Percentiles rank a stretch among this genome's conserved stretches.
Evolutionary conservation across 2,888 invertebrate species (phyloP).

Genomic region (Campoletis raptor): DNA sequence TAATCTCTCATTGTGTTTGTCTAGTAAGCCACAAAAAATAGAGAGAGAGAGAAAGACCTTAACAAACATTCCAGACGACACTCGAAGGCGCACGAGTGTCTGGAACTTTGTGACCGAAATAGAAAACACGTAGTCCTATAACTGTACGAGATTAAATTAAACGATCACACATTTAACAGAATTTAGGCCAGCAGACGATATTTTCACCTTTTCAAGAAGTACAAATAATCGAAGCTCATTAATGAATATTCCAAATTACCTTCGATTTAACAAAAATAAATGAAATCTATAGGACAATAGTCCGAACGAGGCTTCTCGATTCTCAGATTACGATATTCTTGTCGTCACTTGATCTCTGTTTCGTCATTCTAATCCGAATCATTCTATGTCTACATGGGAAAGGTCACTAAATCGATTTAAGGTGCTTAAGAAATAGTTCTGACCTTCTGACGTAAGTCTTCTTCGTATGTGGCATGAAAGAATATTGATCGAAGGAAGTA

Average conservation of each 20-base stretch:
- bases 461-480: background rate
- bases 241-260: background rate
- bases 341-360: constrained; percentile 1
- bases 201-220: background rate
- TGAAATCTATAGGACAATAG: background rate
- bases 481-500: constrained; percentile 11
- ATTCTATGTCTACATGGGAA: background rate
- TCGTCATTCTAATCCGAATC: background rate
- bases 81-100: constrained; percentile 18
- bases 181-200: background rate
- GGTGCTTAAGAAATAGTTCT: background rate
- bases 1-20: constrained; percentile 42
- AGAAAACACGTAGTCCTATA: background rate
- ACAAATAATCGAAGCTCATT: background rate
- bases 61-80: background rate
- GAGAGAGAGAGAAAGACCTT: background rate
- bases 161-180: background rate
- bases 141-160: constrained; percentile 3
- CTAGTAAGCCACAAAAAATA: constrained; percentile 16
- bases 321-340: background rate
- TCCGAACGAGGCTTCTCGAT: constrained; percentile 4
- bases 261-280: background rate
- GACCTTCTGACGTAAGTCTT: constrained; percentile 2
- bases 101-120: constrained; percentile 22
- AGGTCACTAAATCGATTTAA: constrained; percentile 10